These are phyloP conservation scores for Branchellion lobata DNA, from an alignment of 2,888 invertebrate species.

Conservation along the genomic window DNA sequence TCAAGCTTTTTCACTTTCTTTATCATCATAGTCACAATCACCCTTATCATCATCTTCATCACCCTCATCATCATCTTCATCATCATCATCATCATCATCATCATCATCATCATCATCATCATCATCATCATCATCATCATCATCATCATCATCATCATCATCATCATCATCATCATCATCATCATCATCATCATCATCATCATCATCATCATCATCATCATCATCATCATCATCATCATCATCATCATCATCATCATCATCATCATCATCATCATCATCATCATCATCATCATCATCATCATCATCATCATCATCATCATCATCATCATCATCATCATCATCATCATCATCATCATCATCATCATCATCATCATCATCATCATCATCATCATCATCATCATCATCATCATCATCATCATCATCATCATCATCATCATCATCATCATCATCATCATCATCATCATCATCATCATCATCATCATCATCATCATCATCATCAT, in stretches of 20 bases:
- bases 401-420: slow-evolving; percentile 47
- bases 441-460: slow-evolving; percentile 30
- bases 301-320: too few species aligned
- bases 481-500: slow-evolving; percentile 49
- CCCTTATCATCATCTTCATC: background rate
- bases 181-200: slow-evolving; percentile 35
- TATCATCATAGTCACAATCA: background rate
- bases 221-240: slow-evolving; percentile 48
- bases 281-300: slow-evolving; percentile 45
- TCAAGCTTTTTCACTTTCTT: background rate
- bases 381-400: slow-evolving; percentile 47
- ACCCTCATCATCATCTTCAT: slow-evolving; percentile 30
- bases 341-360: slow-evolving; percentile 43
- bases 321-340: background rate
- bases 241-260: slow-evolving; percentile 48
- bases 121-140: slow-evolving; percentile 42
- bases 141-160: slow-evolving; percentile 42
- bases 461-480: slow-evolving; percentile 49
- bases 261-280: slow-evolving; percentile 47
- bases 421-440: slow-evolving; percentile 18
- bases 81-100: slow-evolving; percentile 24
- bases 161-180: slow-evolving; percentile 36
- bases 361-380: slow-evolving; percentile 32
- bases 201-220: slow-evolving; percentile 42
- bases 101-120: slow-evolving; percentile 41